Conservation (phyloP, 2,888 invertebrate genomes). For the Eupithecia subfuscata region DNA sequence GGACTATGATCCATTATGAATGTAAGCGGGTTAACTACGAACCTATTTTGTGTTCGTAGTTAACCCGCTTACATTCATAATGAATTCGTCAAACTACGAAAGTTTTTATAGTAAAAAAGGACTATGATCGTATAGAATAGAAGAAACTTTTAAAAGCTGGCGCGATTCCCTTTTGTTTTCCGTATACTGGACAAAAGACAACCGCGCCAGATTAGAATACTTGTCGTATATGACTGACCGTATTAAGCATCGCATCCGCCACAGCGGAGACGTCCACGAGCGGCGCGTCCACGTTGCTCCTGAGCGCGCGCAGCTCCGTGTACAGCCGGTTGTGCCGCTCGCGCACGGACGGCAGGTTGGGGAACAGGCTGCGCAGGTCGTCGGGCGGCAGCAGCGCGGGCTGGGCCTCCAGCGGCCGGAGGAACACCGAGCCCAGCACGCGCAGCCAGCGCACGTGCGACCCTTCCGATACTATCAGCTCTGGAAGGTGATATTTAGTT, state of each 20-base stretch:
- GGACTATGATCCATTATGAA: no score
- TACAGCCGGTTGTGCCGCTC: constrained; percentile 72
- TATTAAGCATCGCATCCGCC: constrained; percentile 72
- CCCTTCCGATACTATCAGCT: constrained; percentile 92
- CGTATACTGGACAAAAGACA: no score
- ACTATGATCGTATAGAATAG: no score
- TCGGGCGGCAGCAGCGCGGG: constrained; percentile 88
- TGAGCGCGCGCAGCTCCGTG: constrained; percentile 60
- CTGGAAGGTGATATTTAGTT: constrained; percentile 65
- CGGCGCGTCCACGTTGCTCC: constrained; percentile 54
- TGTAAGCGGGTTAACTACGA: no score
- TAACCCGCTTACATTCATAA: no score
- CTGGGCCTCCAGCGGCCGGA: constrained; percentile 87
- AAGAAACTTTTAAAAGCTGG: no score
- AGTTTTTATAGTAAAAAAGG: no score
- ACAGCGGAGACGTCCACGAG: constrained; percentile 67
- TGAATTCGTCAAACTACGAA: no score
- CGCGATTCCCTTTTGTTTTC: no score
- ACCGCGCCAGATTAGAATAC: no score
- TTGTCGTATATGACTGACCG: constrained; percentile 54
- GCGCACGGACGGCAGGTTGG: constrained; percentile 92
- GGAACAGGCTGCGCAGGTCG: constrained; percentile 91
- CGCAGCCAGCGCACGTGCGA: constrained; percentile 95
- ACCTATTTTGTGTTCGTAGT: no score
- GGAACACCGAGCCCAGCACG: constrained; percentile 93